Evolutionary conservation across 2,113 vertebrate species (phyloP), one percentile per base, ranked within the genome.

Genomic region (Tenebrosternarchus preto): DNA sequence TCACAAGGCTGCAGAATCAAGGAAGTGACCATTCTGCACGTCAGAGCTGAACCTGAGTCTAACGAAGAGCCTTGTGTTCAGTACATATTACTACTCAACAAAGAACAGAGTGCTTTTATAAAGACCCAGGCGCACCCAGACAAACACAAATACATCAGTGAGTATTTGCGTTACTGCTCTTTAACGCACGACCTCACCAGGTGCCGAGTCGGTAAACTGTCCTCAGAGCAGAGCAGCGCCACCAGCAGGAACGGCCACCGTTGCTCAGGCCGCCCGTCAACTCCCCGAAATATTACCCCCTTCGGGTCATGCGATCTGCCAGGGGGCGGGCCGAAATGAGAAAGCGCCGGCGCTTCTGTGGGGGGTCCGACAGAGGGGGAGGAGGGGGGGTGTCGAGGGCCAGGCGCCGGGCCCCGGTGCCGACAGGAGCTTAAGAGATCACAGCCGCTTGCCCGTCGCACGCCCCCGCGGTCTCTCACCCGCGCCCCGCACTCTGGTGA

Each of bases 1-100:
- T 71, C 72, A 75, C 66, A 56, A 75, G 82, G 67, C 76, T 82
- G 76, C 82, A 85, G 80, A 83, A 80, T 70, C 43, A 50, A n/a
- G n/a, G 9, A 7, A 12, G 8, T 50, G 43, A n/a, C n/a, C 43
- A 50, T 15, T 2, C 9, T 50, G 43, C 87, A 75, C 64, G n/a
- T n/a, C n/a, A n/a, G n/a, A n/a, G 29, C 82, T 84, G 82, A 80
- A 84, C 84, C 80, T 2, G 83, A 87, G 82, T 82, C 77, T 80
- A 78, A 85, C 80, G 83, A 76, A 31, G 60, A 50, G 78, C 72
- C 25, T 36, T 24, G 43, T 63, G 57, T 27, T 73, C n/a, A 59
- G 78, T 43, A 29, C 56, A 29, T 31, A 66, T 59, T 5, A 46
- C 43, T 20, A 36, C 24, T n/a, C 16, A 25, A 22, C 33, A 15